Evolutionary conservation across 2,888 invertebrate species (phyloP), one percentile per base, ranked within the genome.

Genomic region (Lottia scabra): DNA sequence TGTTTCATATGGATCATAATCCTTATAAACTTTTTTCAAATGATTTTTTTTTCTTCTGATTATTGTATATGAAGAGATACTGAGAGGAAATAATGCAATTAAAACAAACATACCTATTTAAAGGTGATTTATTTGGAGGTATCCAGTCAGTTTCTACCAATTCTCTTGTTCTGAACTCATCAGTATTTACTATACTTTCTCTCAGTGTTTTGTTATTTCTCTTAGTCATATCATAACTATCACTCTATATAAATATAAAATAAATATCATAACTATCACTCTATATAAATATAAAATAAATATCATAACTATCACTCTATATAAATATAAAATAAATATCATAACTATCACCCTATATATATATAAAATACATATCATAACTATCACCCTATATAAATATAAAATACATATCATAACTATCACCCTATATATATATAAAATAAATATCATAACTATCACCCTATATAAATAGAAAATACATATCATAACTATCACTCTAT

Each of bases 81-180:
- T n/a, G n/a, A n/a, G n/a, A n/a, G n/a, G n/a, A n/a, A n/a, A n/a
- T n/a, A n/a, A n/a, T n/a, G n/a, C n/a, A n/a, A n/a, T n/a, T n/a
- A n/a, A n/a, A n/a, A n/a, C n/a, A n/a, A 62, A 19, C 62, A 62
- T 62, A 64, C 65, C 13, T 38, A 23, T 56, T 56, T 23, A 56
- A 23, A 23, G 66, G 65, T 0, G 73, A 70, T 67, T 68, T 70
- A 16, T 75, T 68, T 23, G 84, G 82, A 0, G 87, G 87, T 27
- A 83, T 82, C 84, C 87, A 87, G 10, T 80, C 78, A 48, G 83
- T 81, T 63, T 83, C 80, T 0, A 85, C 81, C 30, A 87, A 77
- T 45, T 87, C 83, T 70, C 80, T 80, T 69, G 84, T 71, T 16
- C 87, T 70, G 48, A 75, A 80, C 74, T 88, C 88, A 45, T 81